phyloP scores from a whole-genome alignment of 1,140 invertebrate species.

The Pseudomyrmex pallidus region DNA sequence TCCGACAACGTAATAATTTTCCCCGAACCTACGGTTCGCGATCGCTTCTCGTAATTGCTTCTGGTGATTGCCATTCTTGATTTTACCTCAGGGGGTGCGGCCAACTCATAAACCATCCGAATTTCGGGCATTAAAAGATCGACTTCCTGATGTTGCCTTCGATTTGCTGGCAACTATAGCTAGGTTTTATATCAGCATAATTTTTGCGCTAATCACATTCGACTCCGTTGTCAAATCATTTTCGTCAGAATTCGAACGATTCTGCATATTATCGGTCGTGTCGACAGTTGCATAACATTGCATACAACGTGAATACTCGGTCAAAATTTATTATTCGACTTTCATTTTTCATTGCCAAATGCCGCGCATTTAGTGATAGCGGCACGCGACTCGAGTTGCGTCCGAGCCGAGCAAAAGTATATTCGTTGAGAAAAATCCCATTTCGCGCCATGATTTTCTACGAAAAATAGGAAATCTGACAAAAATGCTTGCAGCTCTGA shows the following conservation, averaged over 20 bases:
- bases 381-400: not conserved
- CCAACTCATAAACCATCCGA: not conserved
- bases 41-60: conserved; percentile 8
- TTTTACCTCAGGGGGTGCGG: conserved; percentile 7
- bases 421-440: conserved; percentile 15
- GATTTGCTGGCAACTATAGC: not conserved
- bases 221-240: no score
- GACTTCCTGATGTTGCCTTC: not conserved
- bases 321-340: no score
- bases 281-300: not conserved
- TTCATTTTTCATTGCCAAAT: no score
- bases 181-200: no score
- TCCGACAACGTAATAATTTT: conserved; percentile 61
- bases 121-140: conserved; percentile 13
- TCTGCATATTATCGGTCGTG: not conserved
- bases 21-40: not conserved
- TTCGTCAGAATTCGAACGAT: no score
- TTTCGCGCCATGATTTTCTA: not conserved
- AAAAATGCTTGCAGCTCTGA: conserved; percentile 34
- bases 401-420: no score
- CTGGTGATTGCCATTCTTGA: not conserved
- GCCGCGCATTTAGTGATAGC: not conserved
- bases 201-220: no score
- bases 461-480: conserved; percentile 4
- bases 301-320: not conserved